Conservation (phyloP, 2,797 vertebrate genomes). For the Sebastes diploproa region DNA sequence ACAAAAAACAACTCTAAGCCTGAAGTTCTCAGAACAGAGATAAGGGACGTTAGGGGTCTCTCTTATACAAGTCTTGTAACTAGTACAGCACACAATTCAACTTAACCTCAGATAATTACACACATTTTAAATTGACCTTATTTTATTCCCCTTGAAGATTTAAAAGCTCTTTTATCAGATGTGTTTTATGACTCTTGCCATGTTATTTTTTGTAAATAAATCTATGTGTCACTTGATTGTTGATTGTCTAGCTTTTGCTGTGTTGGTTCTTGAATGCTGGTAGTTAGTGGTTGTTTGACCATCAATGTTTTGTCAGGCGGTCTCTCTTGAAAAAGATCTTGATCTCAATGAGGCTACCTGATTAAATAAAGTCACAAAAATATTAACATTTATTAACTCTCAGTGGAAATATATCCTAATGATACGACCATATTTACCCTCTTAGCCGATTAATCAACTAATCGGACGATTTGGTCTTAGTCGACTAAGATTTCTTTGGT, state of each 20-base stretch:
- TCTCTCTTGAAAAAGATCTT: not conserved
- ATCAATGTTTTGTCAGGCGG: not conserved
- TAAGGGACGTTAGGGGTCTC: not conserved
- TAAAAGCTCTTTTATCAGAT: not conserved
- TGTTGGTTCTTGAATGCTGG: not conserved
- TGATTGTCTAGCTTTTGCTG: not conserved
- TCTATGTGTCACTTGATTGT: too few species aligned
- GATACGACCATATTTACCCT: too few species aligned
- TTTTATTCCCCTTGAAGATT: not conserved
- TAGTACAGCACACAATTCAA: not conserved
- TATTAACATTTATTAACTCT: not conserved
- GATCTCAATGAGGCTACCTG: not conserved
- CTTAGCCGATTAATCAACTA: too few species aligned
- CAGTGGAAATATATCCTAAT: not conserved
- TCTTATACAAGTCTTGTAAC: not conserved
- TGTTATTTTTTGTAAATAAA: not conserved
- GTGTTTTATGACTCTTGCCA: not conserved
- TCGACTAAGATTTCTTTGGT: too few species aligned
- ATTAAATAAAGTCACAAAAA: not conserved
- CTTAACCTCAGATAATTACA: not conserved
- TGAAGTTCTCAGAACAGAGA: not conserved
- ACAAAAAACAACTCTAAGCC: not conserved
- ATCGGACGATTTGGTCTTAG: too few species aligned
- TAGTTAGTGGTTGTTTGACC: not conserved
- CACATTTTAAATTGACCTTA: not conserved